phyloP scores from a whole-genome alignment of 2,797 vertebrate genomes.

The Clarias platycephalus region DNA sequence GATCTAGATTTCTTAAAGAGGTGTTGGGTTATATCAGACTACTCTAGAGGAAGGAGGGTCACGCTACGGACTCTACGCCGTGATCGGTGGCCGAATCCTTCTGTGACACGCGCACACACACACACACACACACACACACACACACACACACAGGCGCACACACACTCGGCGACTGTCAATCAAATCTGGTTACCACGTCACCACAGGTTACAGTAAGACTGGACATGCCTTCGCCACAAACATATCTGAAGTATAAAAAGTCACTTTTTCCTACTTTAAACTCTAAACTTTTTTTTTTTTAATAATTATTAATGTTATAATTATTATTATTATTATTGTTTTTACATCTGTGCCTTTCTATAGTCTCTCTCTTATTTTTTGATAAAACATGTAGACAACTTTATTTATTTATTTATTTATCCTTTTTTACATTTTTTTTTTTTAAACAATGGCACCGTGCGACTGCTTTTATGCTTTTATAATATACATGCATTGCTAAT shows the following conservation, averaged over 20 bases:
- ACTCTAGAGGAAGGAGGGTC: slow-evolving; percentile 81
- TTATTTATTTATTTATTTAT: slow-evolving; percentile 25
- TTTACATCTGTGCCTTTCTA: slow-evolving; percentile 59
- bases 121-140: slow-evolving; percentile 7
- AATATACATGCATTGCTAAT: slow-evolving; percentile 83
- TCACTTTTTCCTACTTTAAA: slow-evolving; percentile 51
- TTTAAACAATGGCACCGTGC: slow-evolving; percentile 78
- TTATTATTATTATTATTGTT: background rate
- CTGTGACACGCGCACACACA: slow-evolving; percentile 28
- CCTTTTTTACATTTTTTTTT: slow-evolving; percentile 48
- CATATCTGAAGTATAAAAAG: slow-evolving; percentile 66
- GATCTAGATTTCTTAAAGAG: slow-evolving; percentile 67
- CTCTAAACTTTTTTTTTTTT: slow-evolving; percentile 60
- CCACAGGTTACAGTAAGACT: slow-evolving; percentile 79
- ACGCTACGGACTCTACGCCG: slow-evolving; percentile 53
- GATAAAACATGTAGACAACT: slow-evolving; percentile 79
- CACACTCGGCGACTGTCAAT: slow-evolving; percentile 45
- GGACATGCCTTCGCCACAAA: slow-evolving; percentile 82
- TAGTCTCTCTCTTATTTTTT: slow-evolving; percentile 53
- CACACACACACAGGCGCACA: background rate
- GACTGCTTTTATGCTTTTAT: slow-evolving; percentile 80
- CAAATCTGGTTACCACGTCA: slow-evolving; percentile 64
- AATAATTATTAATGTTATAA: background rate
- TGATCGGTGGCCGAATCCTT: slow-evolving; percentile 48
- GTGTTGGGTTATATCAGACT: slow-evolving; percentile 81